These are phyloP conservation scores for Schmidtea mediterranea DNA, from an alignment of 1,140 invertebrate genomes.

Conservation along the genomic window DNA sequence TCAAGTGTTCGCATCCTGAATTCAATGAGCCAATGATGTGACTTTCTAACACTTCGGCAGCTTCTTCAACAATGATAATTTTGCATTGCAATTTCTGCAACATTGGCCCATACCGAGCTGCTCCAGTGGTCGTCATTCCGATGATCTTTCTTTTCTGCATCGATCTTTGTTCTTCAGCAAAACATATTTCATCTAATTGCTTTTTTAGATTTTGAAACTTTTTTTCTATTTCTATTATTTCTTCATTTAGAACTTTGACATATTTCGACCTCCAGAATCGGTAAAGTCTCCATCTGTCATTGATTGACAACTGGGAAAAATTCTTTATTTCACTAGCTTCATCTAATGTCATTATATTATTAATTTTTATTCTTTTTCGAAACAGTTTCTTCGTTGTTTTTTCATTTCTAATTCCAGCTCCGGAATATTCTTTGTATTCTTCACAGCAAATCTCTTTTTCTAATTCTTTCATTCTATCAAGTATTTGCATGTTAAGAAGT, in stretches of 20 bases:
- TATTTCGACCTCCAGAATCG: slow-evolving; percentile 9
- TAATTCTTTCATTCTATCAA: too few species aligned
- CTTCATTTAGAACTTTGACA: neutral
- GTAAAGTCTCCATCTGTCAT: slow-evolving; percentile 12
- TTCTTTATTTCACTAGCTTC: slow-evolving; percentile 8
- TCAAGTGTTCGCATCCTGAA: slow-evolving; percentile 9
- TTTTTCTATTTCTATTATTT: slow-evolving; percentile 2
- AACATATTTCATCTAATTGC: neutral
- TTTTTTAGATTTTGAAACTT: slow-evolving; percentile 1
- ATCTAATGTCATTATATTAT: slow-evolving; percentile 8
- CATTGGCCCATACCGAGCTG: slow-evolving; percentile 35
- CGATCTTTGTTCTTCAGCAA: slow-evolving; percentile 5
- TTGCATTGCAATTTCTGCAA: slow-evolving; percentile 17
- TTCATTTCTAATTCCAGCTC: too few species aligned
- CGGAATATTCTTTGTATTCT: too few species aligned
- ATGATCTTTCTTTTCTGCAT: slow-evolving; percentile 16
- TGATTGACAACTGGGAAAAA: slow-evolving; percentile 10
- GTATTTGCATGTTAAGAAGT: too few species aligned
- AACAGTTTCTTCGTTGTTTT: too few species aligned
- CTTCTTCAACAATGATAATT: slow-evolving; percentile 11
- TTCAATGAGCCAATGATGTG: slow-evolving; percentile 10
- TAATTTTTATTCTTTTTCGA: neutral
- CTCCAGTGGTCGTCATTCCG: slow-evolving; percentile 48
- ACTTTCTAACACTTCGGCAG: slow-evolving; percentile 11
- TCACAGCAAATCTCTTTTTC: too few species aligned